phyloP scores from a whole-genome alignment of 1,140 invertebrate genomes.

The Aphis gossypii region DNA sequence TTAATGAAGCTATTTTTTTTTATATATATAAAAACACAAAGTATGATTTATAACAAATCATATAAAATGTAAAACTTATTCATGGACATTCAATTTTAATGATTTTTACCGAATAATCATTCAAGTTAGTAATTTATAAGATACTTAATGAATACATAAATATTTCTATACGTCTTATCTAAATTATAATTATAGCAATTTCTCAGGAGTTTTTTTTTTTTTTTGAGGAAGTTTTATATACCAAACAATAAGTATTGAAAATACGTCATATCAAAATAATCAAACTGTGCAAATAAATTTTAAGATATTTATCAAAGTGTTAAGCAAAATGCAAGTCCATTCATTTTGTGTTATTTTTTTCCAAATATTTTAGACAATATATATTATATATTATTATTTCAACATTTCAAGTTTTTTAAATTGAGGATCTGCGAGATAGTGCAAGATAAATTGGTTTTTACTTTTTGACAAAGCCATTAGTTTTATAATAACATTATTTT shows the following conservation, averaged over 20 bases:
- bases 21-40: too few species aligned
- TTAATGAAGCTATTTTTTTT: not conserved
- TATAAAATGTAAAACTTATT: not conserved
- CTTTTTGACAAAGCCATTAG: conserved; percentile 1
- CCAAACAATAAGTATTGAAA: not conserved
- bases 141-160: not conserved
- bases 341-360: not conserved
- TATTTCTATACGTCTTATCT: not conserved
- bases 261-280: not conserved
- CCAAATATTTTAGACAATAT: not conserved
- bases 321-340: not conserved
- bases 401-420: not conserved
- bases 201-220: not conserved
- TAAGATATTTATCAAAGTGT: not conserved
- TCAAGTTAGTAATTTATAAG: not conserved
- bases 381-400: not conserved
- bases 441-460: not conserved
- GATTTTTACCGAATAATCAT: not conserved
- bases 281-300: not conserved
- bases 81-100: not conserved
- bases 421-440: not conserved
- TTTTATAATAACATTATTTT: not conserved
- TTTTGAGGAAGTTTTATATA: not conserved
- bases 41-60: not conserved
- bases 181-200: not conserved